Conservation (phyloP, 2,888 invertebrate species). For the Plutella xylostella region DNA sequence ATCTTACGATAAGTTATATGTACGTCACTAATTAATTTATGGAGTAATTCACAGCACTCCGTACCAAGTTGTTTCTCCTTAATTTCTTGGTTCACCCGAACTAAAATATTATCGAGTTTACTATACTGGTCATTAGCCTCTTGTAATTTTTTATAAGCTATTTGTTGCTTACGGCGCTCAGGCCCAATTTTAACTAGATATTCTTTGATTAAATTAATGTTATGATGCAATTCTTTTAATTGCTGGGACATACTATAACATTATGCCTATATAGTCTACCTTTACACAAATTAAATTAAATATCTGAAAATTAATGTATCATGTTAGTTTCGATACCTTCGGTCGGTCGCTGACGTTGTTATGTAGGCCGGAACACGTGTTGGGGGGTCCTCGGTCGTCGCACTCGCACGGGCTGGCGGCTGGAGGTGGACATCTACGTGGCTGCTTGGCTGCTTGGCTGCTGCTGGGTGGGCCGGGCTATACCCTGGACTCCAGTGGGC, state of each 20-base stretch:
- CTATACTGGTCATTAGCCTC: not conserved
- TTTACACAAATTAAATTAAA: too few relatives aligned
- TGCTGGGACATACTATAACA: not conserved
- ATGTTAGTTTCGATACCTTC: too few relatives aligned
- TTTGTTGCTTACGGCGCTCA: not conserved
- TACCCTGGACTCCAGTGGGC: too few relatives aligned
- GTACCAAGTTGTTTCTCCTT: not conserved
- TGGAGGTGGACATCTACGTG: too few relatives aligned
- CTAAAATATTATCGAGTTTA: not conserved
- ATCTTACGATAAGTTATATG: not conserved
- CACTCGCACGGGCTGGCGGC: too few relatives aligned
- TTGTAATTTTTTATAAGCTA: not conserved
- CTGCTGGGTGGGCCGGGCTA: too few relatives aligned
- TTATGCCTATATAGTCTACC: too few relatives aligned
- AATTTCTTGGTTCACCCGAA: not conserved
- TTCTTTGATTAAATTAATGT: not conserved
- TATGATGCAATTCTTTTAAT: not conserved
- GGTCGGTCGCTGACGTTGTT: too few relatives aligned
- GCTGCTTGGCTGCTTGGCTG: too few relatives aligned
- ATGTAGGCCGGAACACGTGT: too few relatives aligned
- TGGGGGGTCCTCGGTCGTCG: too few relatives aligned
- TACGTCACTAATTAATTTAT: not conserved
- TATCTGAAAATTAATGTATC: too few relatives aligned
- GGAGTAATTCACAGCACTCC: not conserved
- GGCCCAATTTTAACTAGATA: constrained; percentile 1